Conservation (phyloP, 2,888 invertebrate genomes). For the Ellobium chinense region DNA sequence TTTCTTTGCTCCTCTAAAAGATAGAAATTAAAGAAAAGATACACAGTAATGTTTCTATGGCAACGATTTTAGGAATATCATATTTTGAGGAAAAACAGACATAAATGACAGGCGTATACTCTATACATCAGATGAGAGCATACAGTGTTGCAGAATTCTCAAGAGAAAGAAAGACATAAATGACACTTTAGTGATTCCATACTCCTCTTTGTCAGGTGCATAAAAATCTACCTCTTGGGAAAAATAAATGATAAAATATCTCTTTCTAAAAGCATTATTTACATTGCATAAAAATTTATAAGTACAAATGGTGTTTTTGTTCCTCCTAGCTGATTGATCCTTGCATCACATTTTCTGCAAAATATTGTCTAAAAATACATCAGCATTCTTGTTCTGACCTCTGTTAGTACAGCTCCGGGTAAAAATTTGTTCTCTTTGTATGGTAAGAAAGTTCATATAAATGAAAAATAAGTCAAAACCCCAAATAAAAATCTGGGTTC, state of each 20-base stretch:
- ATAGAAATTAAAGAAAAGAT: too few species aligned
- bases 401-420: too few species aligned
- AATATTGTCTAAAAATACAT: too few species aligned
- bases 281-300: slow-evolving; percentile 19
- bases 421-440: too few species aligned
- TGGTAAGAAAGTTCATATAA: too few species aligned
- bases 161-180: not conserved
- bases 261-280: slow-evolving; percentile 30
- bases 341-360: slow-evolving; percentile 6
- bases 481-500: too few species aligned
- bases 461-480: too few species aligned
- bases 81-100: not conserved
- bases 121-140: not conserved
- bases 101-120: not conserved
- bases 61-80: not conserved
- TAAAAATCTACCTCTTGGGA: not conserved
- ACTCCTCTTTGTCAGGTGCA: not conserved
- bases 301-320: not conserved
- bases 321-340: not conserved
- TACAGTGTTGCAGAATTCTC: not conserved
- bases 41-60: not conserved
- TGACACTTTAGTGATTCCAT: not conserved
- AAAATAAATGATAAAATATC: slow-evolving; percentile 1
- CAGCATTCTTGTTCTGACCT: too few species aligned
- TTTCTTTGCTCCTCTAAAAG: too few species aligned